These are phyloP conservation scores for Hyphantria cunea DNA, from an alignment of 1,140 invertebrate species.

Conservation along the genomic window DNA sequence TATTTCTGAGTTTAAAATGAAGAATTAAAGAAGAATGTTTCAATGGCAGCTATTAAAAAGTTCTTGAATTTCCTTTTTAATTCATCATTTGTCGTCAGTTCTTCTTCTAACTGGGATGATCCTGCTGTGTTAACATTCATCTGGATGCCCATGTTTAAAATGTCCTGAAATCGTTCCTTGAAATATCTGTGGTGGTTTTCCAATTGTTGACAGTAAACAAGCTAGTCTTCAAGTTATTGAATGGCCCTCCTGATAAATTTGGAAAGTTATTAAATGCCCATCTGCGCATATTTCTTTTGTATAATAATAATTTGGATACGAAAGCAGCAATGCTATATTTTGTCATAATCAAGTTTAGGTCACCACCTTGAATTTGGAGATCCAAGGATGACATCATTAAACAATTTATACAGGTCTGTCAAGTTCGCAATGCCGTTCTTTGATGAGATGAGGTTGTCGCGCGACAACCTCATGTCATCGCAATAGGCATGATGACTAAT, in stretches of 20 bases:
- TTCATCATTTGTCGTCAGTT: slow-evolving; percentile 3
- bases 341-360: too few relatives aligned
- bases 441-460: slow-evolving; percentile 8
- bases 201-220: slow-evolving; percentile 52
- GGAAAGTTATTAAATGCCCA: slow-evolving; percentile 54
- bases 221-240: slow-evolving; percentile 44
- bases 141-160: slow-evolving; percentile 29
- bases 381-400: slow-evolving; percentile 7
- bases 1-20: too few relatives aligned
- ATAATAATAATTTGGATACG: too few relatives aligned
- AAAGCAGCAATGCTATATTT: too few relatives aligned
- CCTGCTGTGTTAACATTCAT: slow-evolving; percentile 35
- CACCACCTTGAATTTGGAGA: slow-evolving; percentile 55
- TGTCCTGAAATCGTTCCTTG: slow-evolving; percentile 43
- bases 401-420: slow-evolving; percentile 50
- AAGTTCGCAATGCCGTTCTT: slow-evolving; percentile 34
- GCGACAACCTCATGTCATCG: too few relatives aligned
- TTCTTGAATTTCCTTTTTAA: slow-evolving; percentile 4
- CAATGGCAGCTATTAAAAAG: too few relatives aligned
- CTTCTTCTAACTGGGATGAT: slow-evolving; percentile 21
- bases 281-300: slow-evolving; percentile 54
- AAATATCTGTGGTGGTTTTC: slow-evolving; percentile 48
- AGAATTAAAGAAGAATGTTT: too few relatives aligned
- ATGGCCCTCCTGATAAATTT: too few relatives aligned
- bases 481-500: too few relatives aligned